Base-by-base conservation (phyloP, 2,113 vertebrate genomes). In the Triplophysa rosa region DNA sequence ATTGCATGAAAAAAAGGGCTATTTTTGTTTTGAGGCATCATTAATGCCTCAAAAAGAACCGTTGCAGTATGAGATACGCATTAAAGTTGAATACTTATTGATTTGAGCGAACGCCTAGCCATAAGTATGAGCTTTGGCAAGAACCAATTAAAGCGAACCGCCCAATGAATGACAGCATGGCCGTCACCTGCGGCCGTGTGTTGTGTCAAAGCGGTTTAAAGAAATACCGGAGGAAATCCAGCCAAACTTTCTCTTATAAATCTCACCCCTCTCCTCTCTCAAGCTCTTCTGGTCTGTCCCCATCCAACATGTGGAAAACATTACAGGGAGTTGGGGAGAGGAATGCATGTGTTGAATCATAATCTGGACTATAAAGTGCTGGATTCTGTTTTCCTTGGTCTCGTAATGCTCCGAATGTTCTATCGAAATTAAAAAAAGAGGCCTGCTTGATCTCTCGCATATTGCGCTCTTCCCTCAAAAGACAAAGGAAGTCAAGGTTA, bases 291-390 rank as follows among this genome's bases (percentile, higher is more conserved):
- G 33, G 42, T 58, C 64, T 85, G 69, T 83, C 84, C 84, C 81
- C 84, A 70, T 83, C 84, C 80, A 89, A 91, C 91, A 93, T 90
- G 87, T 93, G 91, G 91, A 92, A 93, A 88, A 81, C 86, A 91
- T 93, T 92, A 92, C 52, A 45, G 80, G 85, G 87, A 88, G 86
- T 91, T 90, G 83, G 85, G 78, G 86, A 87, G 87, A 87, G 87
- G 88, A 92, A 91, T 89, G 90, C 88, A 89, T 88, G 89, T 87
- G 90, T 90, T 90, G 89, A 91, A 91, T 91, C 89, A 86, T 90
- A 93, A 93, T 89, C 83, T 65, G 84, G 67, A 82, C 87, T 82
- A 89, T 85, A 88, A 91, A 89, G 86, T 84, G 84, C 84, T 84
- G 84, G 89, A 89, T 88, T 89, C 79, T 68, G 83, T 77, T 77